Conservation (phyloP, 2,797 vertebrate species). For the Champsocephalus esox region DNA sequence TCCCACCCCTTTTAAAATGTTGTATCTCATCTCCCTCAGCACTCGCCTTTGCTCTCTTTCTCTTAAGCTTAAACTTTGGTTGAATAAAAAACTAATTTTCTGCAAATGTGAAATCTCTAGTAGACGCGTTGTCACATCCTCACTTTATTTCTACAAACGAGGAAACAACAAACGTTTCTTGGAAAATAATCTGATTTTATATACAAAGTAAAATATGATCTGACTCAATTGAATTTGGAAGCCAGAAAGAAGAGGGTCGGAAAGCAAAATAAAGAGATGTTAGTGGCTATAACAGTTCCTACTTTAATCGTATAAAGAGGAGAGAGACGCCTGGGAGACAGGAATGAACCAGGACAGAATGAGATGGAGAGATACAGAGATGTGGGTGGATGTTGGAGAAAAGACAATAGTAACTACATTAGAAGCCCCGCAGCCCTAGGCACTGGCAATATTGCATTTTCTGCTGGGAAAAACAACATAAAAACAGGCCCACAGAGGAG, state of each 20-base stretch:
- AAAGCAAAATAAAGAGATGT: slow-evolving; percentile 47
- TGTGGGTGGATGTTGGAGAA: slow-evolving; percentile 75
- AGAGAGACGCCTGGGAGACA: slow-evolving; percentile 60
- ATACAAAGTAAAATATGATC: slow-evolving; percentile 1
- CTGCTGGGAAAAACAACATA: slow-evolving; percentile 73
- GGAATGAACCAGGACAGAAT: slow-evolving; percentile 70
- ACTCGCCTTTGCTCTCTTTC: not conserved
- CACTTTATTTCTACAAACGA: slow-evolving; percentile 3
- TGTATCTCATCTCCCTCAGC: slow-evolving; percentile 19
- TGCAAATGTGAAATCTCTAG: slow-evolving; percentile 14
- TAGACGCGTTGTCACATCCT: not conserved
- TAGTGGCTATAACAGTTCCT: slow-evolving; percentile 30
- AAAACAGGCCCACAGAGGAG: slow-evolving; percentile 57
- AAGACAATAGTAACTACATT: slow-evolving; percentile 83
- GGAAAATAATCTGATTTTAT: slow-evolving; percentile 8
- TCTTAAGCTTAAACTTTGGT: not conserved
- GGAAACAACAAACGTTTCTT: slow-evolving; percentile 12
- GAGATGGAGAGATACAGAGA: slow-evolving; percentile 72
- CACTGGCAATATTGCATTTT: slow-evolving; percentile 78
- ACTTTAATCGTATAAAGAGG: slow-evolving; percentile 63
- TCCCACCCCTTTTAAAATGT: slow-evolving; percentile 13
- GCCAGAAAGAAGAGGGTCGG: not conserved
- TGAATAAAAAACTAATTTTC: slow-evolving; percentile 1
- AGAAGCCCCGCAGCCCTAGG: slow-evolving; percentile 59
- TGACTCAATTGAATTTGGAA: slow-evolving; percentile 12